Conservation (phyloP, 23 tunicate genomes). For the Trididemnum clinides region DNA sequence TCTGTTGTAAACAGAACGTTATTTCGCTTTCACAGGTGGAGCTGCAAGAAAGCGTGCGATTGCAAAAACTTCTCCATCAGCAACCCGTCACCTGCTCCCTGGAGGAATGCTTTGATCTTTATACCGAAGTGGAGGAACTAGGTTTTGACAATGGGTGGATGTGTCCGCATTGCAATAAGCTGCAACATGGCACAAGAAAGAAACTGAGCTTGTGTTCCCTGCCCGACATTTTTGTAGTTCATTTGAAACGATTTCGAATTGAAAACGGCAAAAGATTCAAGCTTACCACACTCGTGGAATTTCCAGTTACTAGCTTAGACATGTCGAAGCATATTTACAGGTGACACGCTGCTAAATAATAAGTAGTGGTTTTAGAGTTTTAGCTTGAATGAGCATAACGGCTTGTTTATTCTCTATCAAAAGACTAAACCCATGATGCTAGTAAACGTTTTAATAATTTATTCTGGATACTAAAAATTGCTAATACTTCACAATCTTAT, state of each 20-base stretch:
- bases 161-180: constrained; percentile 76
- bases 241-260: constrained; percentile 72
- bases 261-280: constrained; percentile 66
- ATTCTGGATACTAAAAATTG: too few species aligned
- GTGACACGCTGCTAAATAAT: too few species aligned
- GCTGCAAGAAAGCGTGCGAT: constrained; percentile 75
- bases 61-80: constrained; percentile 62
- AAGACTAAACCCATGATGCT: too few species aligned
- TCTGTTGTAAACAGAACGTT: too few species aligned
- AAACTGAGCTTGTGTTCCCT: constrained; percentile 69
- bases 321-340: constrained; percentile 57
- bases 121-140: constrained; percentile 71
- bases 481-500: too few species aligned
- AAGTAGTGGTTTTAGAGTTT: too few species aligned
- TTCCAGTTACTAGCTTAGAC: constrained; percentile 80
- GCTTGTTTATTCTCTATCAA: too few species aligned
- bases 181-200: constrained; percentile 71
- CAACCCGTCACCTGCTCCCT: constrained; percentile 87
- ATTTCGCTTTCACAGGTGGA: constrained; percentile 52
- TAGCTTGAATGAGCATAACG: too few species aligned
- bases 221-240: constrained; percentile 81
- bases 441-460: too few species aligned
- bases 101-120: constrained; percentile 89
- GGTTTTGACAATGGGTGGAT: constrained; percentile 71
- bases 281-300: constrained; percentile 73